phyloP scores from a whole-genome alignment of 2,797 vertebrate species.

The Tangara arthus region DNA sequence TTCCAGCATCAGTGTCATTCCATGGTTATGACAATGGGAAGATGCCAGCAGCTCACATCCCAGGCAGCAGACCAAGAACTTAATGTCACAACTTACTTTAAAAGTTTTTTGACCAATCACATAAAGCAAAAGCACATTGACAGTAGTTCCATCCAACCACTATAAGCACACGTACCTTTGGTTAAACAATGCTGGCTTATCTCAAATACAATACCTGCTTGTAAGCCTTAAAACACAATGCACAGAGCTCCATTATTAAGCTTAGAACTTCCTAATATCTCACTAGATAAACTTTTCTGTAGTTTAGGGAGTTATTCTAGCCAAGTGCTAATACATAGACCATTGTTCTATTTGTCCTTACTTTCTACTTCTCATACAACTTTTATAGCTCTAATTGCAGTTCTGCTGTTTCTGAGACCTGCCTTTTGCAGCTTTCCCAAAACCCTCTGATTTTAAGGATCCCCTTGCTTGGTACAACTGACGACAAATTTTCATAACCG shows the following conservation, averaged over 20 bases:
- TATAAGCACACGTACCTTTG: too few species aligned
- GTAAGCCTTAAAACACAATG: not conserved
- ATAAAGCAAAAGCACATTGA: too few species aligned
- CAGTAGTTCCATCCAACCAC: too few species aligned
- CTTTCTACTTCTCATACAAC: not conserved
- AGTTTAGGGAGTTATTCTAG: not conserved
- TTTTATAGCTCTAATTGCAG: not conserved
- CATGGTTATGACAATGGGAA: too few species aligned
- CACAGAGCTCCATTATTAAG: not conserved
- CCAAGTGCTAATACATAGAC: rapidly evolving
- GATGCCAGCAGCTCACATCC: too few species aligned
- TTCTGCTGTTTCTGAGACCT: not conserved
- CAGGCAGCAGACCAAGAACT: too few species aligned
- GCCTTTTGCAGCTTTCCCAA: not conserved
- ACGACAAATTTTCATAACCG: rapidly evolving
- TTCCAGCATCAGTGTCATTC: too few species aligned
- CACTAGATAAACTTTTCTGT: not conserved
- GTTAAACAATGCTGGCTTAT: too few species aligned
- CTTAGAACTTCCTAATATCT: not conserved
- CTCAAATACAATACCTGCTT: not conserved
- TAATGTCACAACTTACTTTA: too few species aligned
- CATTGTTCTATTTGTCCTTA: not conserved
- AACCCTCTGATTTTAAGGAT: not conserved
- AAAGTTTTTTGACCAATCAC: too few species aligned
- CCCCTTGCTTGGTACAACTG: not conserved